A percentile compares a stretch with the other conserved stretches of the same genome.
phyloP scores from a whole-genome alignment of 1,140 invertebrate genomes.

The Tetramorium parvispinum region DNA sequence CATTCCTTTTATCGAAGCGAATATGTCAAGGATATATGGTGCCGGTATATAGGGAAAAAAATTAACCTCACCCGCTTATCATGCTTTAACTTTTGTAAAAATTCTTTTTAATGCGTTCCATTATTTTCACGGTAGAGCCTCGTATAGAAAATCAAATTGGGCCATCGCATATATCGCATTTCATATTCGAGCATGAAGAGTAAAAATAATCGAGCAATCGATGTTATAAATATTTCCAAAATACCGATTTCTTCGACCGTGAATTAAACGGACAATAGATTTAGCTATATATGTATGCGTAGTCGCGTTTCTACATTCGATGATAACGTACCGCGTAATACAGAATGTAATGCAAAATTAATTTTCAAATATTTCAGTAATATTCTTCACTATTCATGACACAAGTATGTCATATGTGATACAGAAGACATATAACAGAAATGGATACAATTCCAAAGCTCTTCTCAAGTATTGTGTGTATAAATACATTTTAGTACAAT shows the following conservation, averaged over 20 bases:
- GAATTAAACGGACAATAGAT: constrained; percentile 44
- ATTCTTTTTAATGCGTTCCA: constrained; percentile 12
- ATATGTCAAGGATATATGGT: constrained; percentile 5
- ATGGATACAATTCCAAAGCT: background rate
- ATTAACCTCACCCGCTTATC: background rate
- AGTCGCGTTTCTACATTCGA: constrained; percentile 7
- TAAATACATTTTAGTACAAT: background rate
- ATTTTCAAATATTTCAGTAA: constrained; percentile 15
- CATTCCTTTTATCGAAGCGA: constrained; percentile 46
- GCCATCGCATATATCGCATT: constrained; percentile 46
- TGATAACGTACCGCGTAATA: background rate
- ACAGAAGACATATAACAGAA: background rate
- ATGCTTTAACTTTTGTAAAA: background rate
- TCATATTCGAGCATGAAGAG: constrained; percentile 37
- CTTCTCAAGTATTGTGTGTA: background rate
- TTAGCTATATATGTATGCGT: background rate
- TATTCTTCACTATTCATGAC: background rate
- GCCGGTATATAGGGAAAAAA: background rate
- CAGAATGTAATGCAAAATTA: constrained; percentile 11
- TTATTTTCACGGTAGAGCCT: background rate
- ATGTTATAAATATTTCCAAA: constrained; percentile 69
- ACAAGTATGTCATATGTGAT: background rate
- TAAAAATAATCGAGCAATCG: constrained; percentile 61
- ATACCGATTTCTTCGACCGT: constrained; percentile 29
- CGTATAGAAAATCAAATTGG: constrained; percentile 6